These are phyloP conservation scores for Pristionchus mayeri DNA, from an alignment of 2,888 invertebrate genomes.

Conservation along the genomic window DNA sequence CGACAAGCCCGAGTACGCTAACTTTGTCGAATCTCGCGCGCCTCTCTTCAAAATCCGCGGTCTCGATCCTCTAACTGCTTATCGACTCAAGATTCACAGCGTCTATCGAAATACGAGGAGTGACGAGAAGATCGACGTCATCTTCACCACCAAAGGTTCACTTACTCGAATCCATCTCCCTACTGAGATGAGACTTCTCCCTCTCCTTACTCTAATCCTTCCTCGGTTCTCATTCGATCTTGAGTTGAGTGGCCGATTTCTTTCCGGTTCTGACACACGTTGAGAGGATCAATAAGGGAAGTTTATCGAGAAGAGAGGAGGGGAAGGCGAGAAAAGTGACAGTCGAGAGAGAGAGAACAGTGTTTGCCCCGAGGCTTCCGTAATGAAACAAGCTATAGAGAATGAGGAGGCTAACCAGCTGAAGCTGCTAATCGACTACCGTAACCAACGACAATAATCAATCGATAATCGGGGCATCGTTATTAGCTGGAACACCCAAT, in stretches of 20 bases:
- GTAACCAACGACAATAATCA: background rate
- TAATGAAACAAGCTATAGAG: conserved; percentile 44
- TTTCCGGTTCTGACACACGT: conserved; percentile 32
- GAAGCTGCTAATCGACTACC: background rate
- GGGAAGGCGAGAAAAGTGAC: background rate
- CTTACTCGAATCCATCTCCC: background rate
- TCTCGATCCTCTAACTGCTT: conserved; percentile 66
- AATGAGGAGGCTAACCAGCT: conserved; percentile 7
- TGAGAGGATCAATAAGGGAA: conserved; percentile 38
- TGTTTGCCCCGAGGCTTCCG: background rate
- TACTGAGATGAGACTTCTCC: too few relatives aligned
- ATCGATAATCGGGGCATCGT: background rate
- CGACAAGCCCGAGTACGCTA: conserved; percentile 67
- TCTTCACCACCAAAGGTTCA: conserved; percentile 46
- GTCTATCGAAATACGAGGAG: conserved; percentile 24
- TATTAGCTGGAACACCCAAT: too few relatives aligned
- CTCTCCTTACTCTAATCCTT: background rate
- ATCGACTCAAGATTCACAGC: conserved; percentile 57
- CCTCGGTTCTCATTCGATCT: background rate
- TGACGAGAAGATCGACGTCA: conserved; percentile 33
- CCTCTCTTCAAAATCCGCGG: conserved; percentile 65
- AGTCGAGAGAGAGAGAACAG: background rate
- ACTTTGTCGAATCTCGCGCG: conserved; percentile 70
- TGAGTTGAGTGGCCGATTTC: background rate
- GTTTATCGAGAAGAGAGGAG: conserved; percentile 7